Evolutionary conservation across 2,113 vertebrate species (phyloP).

Genomic region (Phylloscopus whistleri): DNA sequence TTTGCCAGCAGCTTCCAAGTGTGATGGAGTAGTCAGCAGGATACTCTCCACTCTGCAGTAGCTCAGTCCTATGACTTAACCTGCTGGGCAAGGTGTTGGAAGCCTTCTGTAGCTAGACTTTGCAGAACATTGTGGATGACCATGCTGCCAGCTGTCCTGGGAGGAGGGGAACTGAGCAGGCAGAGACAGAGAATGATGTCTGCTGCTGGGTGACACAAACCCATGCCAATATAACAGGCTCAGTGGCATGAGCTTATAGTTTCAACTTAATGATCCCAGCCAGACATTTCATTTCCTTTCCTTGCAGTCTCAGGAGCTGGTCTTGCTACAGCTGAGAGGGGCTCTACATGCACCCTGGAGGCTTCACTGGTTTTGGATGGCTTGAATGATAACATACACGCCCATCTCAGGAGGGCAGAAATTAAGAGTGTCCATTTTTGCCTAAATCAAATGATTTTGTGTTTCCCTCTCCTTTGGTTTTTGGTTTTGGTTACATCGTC

Average conservation of each 20-base stretch:
- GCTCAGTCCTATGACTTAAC: neutral
- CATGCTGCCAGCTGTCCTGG: neutral
- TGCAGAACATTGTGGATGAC: accelerated
- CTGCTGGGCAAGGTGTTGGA: neutral
- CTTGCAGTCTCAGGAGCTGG: neutral
- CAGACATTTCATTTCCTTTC: constrained; percentile 13
- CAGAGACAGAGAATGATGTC: constrained; percentile 20
- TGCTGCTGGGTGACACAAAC: constrained; percentile 10
- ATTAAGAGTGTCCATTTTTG: neutral
- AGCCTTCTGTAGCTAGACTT: neutral
- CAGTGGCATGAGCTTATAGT: constrained; percentile 13
- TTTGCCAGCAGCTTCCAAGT: neutral
- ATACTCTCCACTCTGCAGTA: neutral
- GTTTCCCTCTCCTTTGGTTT: neutral
- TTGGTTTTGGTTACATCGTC: neutral
- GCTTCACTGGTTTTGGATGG: constrained; percentile 14
- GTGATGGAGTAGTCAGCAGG: neutral
- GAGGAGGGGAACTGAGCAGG: neutral
- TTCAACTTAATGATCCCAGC: constrained; percentile 43
- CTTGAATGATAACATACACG: neutral
- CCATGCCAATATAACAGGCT: constrained; percentile 1
- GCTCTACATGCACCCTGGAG: neutral
- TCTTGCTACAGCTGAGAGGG: constrained; percentile 15
- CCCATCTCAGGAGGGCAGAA: neutral
- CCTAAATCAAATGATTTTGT: neutral